Conservation (phyloP, 2,113 vertebrate species). For the Boulengeromyrus knoepffleri region DNA sequence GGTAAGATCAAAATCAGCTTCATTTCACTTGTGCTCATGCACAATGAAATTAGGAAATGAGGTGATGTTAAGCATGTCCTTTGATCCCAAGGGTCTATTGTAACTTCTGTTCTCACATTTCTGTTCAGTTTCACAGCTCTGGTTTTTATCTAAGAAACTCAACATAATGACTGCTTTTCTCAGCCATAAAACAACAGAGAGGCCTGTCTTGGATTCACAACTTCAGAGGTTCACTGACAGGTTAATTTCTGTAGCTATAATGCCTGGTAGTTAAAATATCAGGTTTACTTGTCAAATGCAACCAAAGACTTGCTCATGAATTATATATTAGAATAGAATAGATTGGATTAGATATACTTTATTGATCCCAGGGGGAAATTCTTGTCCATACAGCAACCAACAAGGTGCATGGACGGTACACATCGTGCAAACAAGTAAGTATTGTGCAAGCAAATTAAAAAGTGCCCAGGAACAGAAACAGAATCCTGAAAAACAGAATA, state of each 20-base stretch:
- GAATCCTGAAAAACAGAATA: neutral
- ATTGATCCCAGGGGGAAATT: neutral
- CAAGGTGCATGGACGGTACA: neutral
- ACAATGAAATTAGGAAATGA: neutral
- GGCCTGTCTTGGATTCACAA: neutral
- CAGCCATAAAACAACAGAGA: neutral
- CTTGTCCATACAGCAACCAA: neutral
- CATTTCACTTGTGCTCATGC: neutral
- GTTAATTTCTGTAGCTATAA: neutral
- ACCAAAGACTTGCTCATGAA: neutral
- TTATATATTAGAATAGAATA: neutral
- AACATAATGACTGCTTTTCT: neutral
- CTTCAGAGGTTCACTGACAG: neutral
- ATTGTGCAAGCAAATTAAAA: neutral
- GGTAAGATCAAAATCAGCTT: neutral
- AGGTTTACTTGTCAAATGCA: neutral
- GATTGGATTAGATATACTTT: neutral
- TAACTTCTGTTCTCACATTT: neutral
- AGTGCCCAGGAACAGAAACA: neutral
- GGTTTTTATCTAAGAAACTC: neutral
- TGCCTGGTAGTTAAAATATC: neutral
- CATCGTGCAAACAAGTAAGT: neutral
- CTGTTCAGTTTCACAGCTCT: neutral
- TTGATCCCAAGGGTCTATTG: neutral
- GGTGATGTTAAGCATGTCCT: neutral